Evolutionary conservation across 2,888 invertebrate species (phyloP).

Genomic region (Pteria penguin): DNA sequence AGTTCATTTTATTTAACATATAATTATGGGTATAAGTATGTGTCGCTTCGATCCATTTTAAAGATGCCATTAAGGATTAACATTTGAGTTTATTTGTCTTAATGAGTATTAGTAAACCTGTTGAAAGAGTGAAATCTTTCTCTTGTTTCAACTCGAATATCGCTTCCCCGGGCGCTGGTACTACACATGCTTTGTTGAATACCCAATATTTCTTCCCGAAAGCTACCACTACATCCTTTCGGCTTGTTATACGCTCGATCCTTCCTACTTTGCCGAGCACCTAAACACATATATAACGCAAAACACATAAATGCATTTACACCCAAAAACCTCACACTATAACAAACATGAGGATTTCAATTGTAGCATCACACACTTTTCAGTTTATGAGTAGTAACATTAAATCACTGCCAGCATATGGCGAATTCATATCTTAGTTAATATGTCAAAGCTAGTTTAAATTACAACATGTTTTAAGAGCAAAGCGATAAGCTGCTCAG

Average conservation of each 20-base stretch:
- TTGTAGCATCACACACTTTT: conserved; percentile 82
- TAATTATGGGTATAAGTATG: too few relatives aligned
- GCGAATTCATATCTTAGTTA: too few relatives aligned
- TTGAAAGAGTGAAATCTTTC: neutral
- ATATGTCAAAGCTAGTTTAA: too few relatives aligned
- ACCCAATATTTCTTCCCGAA: conserved; percentile 90
- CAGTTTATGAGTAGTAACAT: too few relatives aligned
- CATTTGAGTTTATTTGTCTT: too few relatives aligned
- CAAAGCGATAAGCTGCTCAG: too few relatives aligned
- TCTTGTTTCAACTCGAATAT: conserved; percentile 81
- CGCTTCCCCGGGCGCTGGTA: conserved; percentile 81
- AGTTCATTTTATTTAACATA: too few relatives aligned
- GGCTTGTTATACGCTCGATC: conserved; percentile 89
- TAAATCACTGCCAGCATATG: too few relatives aligned
- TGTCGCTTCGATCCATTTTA: too few relatives aligned
- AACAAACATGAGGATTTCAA: neutral
- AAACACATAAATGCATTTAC: neutral
- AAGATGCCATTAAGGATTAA: too few relatives aligned
- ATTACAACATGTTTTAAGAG: too few relatives aligned
- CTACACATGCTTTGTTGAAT: conserved; percentile 88
- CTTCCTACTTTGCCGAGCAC: conserved; percentile 87
- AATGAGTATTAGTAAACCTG: neutral
- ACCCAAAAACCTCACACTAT: neutral
- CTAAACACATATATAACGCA: conserved; percentile 80
- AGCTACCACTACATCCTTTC: conserved; percentile 89